Conservation (phyloP, 1,140 invertebrate genomes). For the Drosophila albomicans region DNA sequence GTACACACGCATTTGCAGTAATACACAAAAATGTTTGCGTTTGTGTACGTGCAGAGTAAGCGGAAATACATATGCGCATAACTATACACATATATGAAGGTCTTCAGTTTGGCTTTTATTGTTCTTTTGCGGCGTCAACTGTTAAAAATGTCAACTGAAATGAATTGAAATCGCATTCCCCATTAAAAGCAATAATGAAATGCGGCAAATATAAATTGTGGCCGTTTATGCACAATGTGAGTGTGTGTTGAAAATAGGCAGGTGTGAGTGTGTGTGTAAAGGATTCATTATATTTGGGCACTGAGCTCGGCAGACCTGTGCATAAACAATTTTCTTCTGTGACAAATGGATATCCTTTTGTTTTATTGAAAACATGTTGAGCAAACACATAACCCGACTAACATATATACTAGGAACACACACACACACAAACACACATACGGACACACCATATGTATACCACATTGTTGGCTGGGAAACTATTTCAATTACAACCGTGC, state of each 20-base stretch:
- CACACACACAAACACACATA: neutral
- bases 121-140: slow-evolving; percentile 29
- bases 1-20: neutral
- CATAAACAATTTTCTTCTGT: slow-evolving; percentile 65
- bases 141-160: slow-evolving; percentile 35
- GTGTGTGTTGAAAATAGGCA: slow-evolving; percentile 12
- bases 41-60: neutral
- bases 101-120: slow-evolving; percentile 32
- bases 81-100: neutral
- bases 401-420: neutral
- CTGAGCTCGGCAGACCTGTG: slow-evolving; percentile 35
- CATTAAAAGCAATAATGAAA: slow-evolving; percentile 58
- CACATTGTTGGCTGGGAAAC: slow-evolving; percentile 60
- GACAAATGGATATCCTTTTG: slow-evolving; percentile 80
- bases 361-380: slow-evolving; percentile 73
- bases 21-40: neutral
- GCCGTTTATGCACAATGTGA: slow-evolving; percentile 14
- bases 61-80: neutral
- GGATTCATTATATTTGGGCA: slow-evolving; percentile 44
- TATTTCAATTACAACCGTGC: slow-evolving; percentile 75
- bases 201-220: slow-evolving; percentile 66
- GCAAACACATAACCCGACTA: slow-evolving; percentile 14
- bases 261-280: slow-evolving; percentile 15
- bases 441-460: slow-evolving; percentile 37
- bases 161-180: slow-evolving; percentile 53